phyloP scores from a whole-genome alignment of 64 coral and sea anemone species.

The Acropora tenuis region DNA sequence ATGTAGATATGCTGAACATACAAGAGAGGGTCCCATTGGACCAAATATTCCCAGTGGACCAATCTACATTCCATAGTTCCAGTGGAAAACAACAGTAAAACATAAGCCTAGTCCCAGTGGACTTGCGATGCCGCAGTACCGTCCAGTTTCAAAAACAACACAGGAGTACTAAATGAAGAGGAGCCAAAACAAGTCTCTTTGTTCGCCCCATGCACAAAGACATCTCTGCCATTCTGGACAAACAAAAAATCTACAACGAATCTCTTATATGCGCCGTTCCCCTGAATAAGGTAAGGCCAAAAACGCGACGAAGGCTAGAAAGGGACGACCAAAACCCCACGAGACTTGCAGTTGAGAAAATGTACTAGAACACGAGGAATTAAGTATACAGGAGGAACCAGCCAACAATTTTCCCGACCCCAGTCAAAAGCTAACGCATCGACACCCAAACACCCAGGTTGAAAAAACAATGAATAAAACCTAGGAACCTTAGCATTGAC shows the following conservation, averaged over 20 bases:
- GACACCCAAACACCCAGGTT: too few species aligned
- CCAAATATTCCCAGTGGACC: neutral
- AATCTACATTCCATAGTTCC: neutral
- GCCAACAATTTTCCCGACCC: slow-evolving; percentile 1
- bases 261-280: neutral
- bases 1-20: slow-evolving; percentile 13
- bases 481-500: too few species aligned
- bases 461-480: too few species aligned
- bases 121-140: slow-evolving; percentile 9
- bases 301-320: slow-evolving; percentile 30
- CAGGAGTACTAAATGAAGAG: slow-evolving; percentile 8
- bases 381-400: neutral
- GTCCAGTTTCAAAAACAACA: slow-evolving; percentile 29
- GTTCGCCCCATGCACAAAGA: slow-evolving; percentile 7
- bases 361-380: neutral
- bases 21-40: slow-evolving; percentile 5
- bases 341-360: neutral
- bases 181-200: slow-evolving; percentile 50
- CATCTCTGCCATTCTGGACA: slow-evolving; percentile 19
- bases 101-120: slow-evolving; percentile 16
- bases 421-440: too few species aligned
- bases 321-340: slow-evolving; percentile 33
- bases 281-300: slow-evolving; percentile 31
- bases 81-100: slow-evolving; percentile 23
- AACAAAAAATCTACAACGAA: slow-evolving; percentile 32